Evolutionary conservation across 2,797 vertebrate species (phyloP).

Genomic region (Oryzias dopingdopingensis): DNA sequence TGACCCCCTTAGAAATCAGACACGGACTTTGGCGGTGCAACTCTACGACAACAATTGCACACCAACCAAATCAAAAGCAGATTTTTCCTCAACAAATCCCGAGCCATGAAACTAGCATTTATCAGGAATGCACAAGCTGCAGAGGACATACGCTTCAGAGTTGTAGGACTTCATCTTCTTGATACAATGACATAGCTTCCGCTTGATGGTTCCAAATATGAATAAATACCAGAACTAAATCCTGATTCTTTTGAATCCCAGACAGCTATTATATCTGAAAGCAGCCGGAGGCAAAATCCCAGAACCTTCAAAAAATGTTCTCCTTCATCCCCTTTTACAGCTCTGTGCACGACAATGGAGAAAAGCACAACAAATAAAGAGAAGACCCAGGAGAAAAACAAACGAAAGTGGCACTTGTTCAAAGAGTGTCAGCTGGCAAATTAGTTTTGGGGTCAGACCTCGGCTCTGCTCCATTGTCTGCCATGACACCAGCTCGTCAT

Average conservation of each 20-base stretch:
- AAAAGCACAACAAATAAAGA: constrained; percentile 65
- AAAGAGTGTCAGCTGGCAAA: constrained; percentile 70
- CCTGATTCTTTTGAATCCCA: too few species aligned
- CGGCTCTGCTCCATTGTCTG: constrained; percentile 65
- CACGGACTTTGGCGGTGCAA: constrained; percentile 39
- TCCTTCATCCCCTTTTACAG: constrained; percentile 14
- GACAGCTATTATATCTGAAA: not conserved
- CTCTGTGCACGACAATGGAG: constrained; percentile 15
- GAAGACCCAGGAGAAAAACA: constrained; percentile 60
- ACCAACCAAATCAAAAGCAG: constrained; percentile 58
- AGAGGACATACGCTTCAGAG: not conserved
- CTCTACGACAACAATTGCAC: constrained; percentile 45
- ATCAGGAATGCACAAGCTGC: constrained; percentile 5
- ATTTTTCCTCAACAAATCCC: constrained; percentile 30
- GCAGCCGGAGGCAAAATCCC: not conserved
- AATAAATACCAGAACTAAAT: too few species aligned
- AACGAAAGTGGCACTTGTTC: constrained; percentile 64
- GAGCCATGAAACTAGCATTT: constrained; percentile 17
- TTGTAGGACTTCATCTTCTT: not conserved
- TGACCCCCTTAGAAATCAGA: constrained; percentile 65
- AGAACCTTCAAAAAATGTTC: not conserved
- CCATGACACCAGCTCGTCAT: constrained; percentile 63
- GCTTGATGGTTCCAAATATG: too few species aligned
- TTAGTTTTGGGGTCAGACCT: constrained; percentile 74
- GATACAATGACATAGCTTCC: too few species aligned